Evolutionary conservation across 2,113 vertebrate genomes (phyloP).

Genomic region (Oncorhynchus masou): DNA sequence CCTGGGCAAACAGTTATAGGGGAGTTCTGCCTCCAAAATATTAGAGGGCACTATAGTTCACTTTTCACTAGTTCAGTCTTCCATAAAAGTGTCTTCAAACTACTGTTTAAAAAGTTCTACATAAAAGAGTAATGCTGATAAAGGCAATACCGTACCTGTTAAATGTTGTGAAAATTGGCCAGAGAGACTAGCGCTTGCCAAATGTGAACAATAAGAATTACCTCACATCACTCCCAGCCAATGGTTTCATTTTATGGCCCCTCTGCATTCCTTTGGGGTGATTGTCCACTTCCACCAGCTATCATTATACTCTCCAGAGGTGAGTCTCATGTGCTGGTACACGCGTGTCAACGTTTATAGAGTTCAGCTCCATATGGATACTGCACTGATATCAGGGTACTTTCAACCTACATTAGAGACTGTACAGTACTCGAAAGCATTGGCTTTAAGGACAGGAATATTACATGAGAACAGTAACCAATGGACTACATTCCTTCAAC

Average conservation of each 20-base stretch:
- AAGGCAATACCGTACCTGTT: not conserved
- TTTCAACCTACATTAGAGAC: too few species aligned
- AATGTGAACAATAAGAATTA: not conserved
- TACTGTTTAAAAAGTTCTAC: not conserved
- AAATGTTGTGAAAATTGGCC: not conserved
- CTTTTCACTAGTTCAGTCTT: too few species aligned
- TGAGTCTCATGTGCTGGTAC: not conserved
- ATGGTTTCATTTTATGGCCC: not conserved
- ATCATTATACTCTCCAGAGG: not conserved
- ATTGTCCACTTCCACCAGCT: not conserved
- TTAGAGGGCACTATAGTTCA: too few species aligned
- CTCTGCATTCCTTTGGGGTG: constrained; percentile 1
- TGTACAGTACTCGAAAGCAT: too few species aligned
- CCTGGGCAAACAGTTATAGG: not conserved
- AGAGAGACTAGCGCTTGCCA: not conserved
- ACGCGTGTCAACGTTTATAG: not conserved
- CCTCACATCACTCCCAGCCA: not conserved
- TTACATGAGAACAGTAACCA: too few species aligned
- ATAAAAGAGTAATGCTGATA: not conserved
- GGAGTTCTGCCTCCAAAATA: not conserved
- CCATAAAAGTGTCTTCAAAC: not conserved
- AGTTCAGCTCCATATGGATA: not conserved
- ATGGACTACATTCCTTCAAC: too few species aligned
- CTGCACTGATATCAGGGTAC: too few species aligned
- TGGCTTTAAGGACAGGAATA: too few species aligned